Base-by-base conservation (phyloP, 2,113 vertebrate species). In the Nothocercus julius region DNA sequence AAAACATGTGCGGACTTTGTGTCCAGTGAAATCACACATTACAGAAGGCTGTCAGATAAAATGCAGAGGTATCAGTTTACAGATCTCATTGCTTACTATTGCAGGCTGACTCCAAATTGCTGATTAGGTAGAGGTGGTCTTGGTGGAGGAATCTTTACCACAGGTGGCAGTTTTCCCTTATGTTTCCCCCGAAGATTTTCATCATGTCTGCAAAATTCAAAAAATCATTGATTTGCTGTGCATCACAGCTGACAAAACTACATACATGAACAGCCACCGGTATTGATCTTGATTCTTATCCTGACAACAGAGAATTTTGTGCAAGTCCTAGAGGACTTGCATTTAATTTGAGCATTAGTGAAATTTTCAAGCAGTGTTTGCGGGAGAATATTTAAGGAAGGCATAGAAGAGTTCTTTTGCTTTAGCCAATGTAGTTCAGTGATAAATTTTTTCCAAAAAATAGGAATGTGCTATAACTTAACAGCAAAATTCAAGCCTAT, bases 61-160 rank as follows among this genome's bases (percentile, higher is more conserved):
- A 34, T 1, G 74, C 18, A 68, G 24, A 34, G 24, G 20, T 58
- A 13, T 0, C 28, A 27, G 30, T 44, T 81, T 30, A 85, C 27
- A 34, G 62, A 45, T 6, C 5, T 67, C 3, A 6, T 28, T 0
- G 83, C 99, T 99, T 96, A 99, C 98, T 99, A 99, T 75, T 98
- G 98, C 81, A 99, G 98, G 63, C 98, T 99, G 97, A 99, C 98
- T 0, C 98, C 98, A 72, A 99, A 99, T 89, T 99, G 98, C 97
- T 99, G 99, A 0, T 98, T 98, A 92, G 99, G 99, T 42, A 99
- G 98, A 3, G 98, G 98, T 10, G 98, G 99, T 21, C 98, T 92
- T 0, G 98, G 98, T 0, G 98, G 99, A 0, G 98, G 98, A 1
- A 62, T 92, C 93, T 96, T 99, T 73, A 89, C 54, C 0, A 97